Evolutionary conservation across 2,888 invertebrate species (phyloP), one percentile per base, ranked within the genome.

Genomic region (Tuta absoluta): DNA sequence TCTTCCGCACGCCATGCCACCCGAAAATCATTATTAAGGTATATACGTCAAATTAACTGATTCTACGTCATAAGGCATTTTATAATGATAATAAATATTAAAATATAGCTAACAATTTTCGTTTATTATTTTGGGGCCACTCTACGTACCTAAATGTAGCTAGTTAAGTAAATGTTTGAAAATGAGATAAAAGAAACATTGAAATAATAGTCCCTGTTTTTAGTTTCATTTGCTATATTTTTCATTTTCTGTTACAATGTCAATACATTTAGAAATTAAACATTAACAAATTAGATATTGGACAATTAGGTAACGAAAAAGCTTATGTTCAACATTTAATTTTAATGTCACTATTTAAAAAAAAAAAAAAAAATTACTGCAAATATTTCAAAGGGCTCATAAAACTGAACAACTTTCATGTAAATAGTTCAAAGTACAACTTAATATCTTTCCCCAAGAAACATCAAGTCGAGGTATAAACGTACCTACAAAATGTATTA

Each of bases 11-110:
- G 62, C 62, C 38, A 62, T 23, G 21, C n/a, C 37, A 53, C 2
- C 23, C 21, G 45, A 60, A 60, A 14, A 53, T 62, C 23, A 38
- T 53, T 33, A 53, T 53, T 23, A 51, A 62, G 53, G 62, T 33
- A 53, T 53, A 51, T 21, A 3, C 19, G 23, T 23, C 51, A 51
- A 5, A 5, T 53, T 24, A 14, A 4, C 4, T 19, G 19, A 3
- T 19, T n/a, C 1, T 17, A 19, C 0, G 0, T 17, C 2, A 45
- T 45, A 45, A 17, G 7, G n/a, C n/a, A n/a, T 17, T 33, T 33
- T 33, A 5, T 33, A 33, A 33, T 28, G 5, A 28, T 5, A 28
- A 5, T 28, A n/a, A n/a, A n/a, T 33, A 3, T 33, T 7, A 33
- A 33, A 33, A 7, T 8, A 10, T 33, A 8, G 33, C 33, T 8